Evolutionary conservation across 2,113 vertebrate genomes (phyloP).

Genomic region (Balaeniceps rex): DNA sequence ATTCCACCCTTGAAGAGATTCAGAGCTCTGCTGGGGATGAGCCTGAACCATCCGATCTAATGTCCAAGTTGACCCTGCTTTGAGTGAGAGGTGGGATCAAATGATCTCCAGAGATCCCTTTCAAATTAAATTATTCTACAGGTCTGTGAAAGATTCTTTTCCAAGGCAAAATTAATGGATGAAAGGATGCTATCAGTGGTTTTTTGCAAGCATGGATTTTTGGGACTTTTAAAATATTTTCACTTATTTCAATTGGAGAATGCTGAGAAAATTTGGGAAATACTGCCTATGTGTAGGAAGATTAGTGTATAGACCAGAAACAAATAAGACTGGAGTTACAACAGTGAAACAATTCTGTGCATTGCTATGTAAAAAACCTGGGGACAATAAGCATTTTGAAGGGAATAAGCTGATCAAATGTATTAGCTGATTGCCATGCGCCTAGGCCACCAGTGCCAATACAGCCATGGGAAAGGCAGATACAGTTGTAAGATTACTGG

Average conservation of each 20-base stretch:
- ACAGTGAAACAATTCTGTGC: background rate
- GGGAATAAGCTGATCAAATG: background rate
- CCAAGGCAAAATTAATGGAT: background rate
- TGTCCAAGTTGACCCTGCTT: background rate
- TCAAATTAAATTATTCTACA: background rate
- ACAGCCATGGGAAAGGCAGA: background rate
- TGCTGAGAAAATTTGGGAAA: background rate
- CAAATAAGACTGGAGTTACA: background rate
- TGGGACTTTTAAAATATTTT: background rate
- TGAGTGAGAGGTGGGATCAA: background rate
- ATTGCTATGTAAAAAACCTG: background rate
- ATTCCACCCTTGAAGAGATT: background rate
- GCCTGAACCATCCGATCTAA: background rate
- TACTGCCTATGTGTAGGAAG: background rate
- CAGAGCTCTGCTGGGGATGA: background rate
- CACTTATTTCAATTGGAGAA: background rate
- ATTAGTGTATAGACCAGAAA: background rate
- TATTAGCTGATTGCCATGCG: background rate
- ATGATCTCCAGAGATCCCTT: background rate
- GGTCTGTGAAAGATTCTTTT: background rate
- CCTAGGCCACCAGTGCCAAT: background rate
- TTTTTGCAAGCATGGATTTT: background rate
- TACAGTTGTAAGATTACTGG: background rate
- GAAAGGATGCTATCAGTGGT: background rate
- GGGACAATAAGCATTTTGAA: background rate